Evolutionary conservation across 2,888 invertebrate genomes (phyloP).

Genomic region (Busseola fusca): DNA sequence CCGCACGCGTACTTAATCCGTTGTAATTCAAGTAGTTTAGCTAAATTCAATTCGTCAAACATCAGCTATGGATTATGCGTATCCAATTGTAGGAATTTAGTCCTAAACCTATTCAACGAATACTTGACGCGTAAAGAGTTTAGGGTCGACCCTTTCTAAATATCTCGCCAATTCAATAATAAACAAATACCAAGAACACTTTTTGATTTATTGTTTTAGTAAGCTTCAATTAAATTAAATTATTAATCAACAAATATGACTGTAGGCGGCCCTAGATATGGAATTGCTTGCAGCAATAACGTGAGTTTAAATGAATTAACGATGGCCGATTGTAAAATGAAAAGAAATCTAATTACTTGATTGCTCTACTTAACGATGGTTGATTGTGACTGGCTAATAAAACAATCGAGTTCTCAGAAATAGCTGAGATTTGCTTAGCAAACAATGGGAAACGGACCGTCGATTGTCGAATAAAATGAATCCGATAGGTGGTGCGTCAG

Average conservation of each 20-base stretch:
- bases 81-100: constrained; percentile 21
- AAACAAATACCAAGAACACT: constrained; percentile 52
- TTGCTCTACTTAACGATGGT: constrained; percentile 46
- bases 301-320: constrained; percentile 43
- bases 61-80: constrained; percentile 7
- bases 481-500: neutral
- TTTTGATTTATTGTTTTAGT: constrained; percentile 48
- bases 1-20: neutral
- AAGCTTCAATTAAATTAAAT: constrained; percentile 56
- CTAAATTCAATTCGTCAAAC: constrained; percentile 16
- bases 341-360: constrained; percentile 44
- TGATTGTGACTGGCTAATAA: constrained; percentile 27
- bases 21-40: too few species aligned
- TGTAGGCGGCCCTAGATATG: constrained; percentile 52
- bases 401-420: constrained; percentile 30
- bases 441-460: constrained; percentile 28
- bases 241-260: constrained; percentile 48
- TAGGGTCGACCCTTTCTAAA: constrained; percentile 37
- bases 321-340: constrained; percentile 35
- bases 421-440: neutral
- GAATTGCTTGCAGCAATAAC: constrained; percentile 53
- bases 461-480: constrained; percentile 14
- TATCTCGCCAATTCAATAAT: constrained; percentile 41
- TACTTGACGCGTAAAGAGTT: constrained; percentile 24
- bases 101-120: constrained; percentile 10